Conservation (phyloP, 2,113 vertebrate species). For the Helogale parvula region DNA sequence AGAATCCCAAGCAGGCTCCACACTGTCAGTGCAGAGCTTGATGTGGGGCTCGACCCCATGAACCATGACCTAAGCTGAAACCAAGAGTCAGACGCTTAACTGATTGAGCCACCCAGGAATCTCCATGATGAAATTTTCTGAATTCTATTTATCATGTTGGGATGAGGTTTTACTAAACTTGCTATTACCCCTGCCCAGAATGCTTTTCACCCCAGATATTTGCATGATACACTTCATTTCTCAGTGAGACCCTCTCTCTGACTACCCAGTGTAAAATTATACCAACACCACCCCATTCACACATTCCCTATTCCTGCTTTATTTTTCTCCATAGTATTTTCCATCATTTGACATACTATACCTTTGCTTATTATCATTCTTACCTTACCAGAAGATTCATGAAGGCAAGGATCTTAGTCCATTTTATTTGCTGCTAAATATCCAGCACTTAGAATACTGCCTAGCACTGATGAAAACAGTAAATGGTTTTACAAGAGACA, state of each 20-base stretch:
- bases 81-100: no score
- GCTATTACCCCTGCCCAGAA: neutral
- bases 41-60: no score
- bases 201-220: neutral
- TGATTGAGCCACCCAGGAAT: no score
- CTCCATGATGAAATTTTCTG: neutral
- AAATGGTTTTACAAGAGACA: neutral
- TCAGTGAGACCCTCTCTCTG: neutral
- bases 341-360: neutral
- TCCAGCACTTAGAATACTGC: neutral
- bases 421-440: constrained; percentile 43
- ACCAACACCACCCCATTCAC: neutral
- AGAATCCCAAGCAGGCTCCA: no score
- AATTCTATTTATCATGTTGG: neutral
- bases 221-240: neutral
- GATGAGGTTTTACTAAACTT: neutral
- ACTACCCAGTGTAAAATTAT: neutral
- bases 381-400: neutral
- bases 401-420: constrained; percentile 34
- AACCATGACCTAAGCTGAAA: no score
- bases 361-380: constrained; percentile 23
- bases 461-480: constrained; percentile 3
- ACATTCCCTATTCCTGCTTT: neutral
- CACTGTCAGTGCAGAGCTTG: no score
- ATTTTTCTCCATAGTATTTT: constrained; percentile 13